Conservation (phyloP, 2,797 vertebrate species). For the Notolepis coatsorum region DNA sequence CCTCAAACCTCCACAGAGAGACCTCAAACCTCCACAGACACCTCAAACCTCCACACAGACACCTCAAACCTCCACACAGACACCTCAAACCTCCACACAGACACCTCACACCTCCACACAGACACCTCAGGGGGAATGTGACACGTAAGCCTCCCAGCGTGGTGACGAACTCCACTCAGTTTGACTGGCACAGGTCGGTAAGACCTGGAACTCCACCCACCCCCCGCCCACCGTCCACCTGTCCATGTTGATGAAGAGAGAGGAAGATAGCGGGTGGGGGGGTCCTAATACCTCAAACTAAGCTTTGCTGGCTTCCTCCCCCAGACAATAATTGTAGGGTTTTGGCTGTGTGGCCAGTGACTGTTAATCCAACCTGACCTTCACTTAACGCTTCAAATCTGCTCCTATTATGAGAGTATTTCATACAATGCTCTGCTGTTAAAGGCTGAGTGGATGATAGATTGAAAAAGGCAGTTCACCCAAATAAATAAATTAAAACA, state of each 20-base stretch:
- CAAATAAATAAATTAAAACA: too few relatives aligned
- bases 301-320: conserved; percentile 36
- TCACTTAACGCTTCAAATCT: conserved; percentile 22
- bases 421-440: neutral
- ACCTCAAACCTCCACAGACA: too few relatives aligned
- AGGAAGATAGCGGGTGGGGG: neutral
- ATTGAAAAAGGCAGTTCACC: neutral
- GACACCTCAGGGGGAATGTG: conserved; percentile 54
- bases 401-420: conserved; percentile 29
- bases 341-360: conserved; percentile 29
- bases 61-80: too few relatives aligned
- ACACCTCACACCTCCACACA: conserved; percentile 38
- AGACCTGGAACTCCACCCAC: conserved; percentile 1
- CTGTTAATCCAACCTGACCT: conserved; percentile 45
- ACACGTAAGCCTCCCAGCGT: conserved; percentile 50
- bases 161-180: conserved; percentile 60
- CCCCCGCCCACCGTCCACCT: neutral
- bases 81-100: too few relatives aligned
- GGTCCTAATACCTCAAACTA: conserved; percentile 27
- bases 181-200: conserved; percentile 39
- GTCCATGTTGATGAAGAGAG: conserved; percentile 1
- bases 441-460: neutral
- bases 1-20: too few relatives aligned
- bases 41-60: too few relatives aligned
- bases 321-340: conserved; percentile 7